Percentiles rank a stretch among this genome's conserved stretches.
Evolutionary conservation across 2,888 invertebrate genomes (phyloP).

Genomic region (Heliconius erato): DNA sequence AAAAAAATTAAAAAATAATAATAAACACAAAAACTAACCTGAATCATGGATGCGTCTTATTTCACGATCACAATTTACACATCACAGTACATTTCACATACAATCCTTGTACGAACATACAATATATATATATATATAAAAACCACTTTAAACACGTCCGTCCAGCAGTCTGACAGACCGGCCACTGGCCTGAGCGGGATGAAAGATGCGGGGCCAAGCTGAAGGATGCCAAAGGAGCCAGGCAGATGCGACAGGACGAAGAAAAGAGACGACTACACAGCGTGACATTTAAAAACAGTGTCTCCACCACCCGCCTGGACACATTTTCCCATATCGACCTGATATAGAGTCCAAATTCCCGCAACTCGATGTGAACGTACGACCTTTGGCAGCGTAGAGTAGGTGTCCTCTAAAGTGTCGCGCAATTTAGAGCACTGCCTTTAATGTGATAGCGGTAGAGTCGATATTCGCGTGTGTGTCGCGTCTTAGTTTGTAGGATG

Average conservation of each 20-base stretch:
- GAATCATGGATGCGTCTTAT: constrained; percentile 82
- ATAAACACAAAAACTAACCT: constrained; percentile 68
- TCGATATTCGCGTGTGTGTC: constrained; percentile 69
- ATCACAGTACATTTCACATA: constrained; percentile 83
- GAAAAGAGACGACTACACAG: constrained; percentile 85
- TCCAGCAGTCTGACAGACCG: constrained; percentile 78
- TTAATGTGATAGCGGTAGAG: constrained; percentile 71
- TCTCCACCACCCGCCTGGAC: constrained; percentile 72
- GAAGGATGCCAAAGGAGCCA: constrained; percentile 84
- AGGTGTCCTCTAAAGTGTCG: constrained; percentile 85
- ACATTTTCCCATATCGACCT: constrained; percentile 53
- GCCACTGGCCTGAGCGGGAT: constrained; percentile 85
- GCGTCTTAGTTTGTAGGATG: constrained; percentile 70
- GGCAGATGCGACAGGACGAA: constrained; percentile 85
- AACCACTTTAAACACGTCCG: constrained; percentile 73
- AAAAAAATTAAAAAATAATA: background rate
- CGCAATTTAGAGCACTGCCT: constrained; percentile 76
- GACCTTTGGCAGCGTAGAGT: constrained; percentile 58
- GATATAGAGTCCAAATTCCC: constrained; percentile 58
- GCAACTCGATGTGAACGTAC: constrained; percentile 53
- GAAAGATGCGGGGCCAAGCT: constrained; percentile 83
- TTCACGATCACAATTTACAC: constrained; percentile 78
- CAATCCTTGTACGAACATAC: constrained; percentile 69
- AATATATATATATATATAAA: constrained; percentile 47
- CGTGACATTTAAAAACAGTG: constrained; percentile 86